Evolutionary conservation across 2,113 vertebrate genomes (phyloP).

Genomic region (Tragelaphus scriptus): DNA sequence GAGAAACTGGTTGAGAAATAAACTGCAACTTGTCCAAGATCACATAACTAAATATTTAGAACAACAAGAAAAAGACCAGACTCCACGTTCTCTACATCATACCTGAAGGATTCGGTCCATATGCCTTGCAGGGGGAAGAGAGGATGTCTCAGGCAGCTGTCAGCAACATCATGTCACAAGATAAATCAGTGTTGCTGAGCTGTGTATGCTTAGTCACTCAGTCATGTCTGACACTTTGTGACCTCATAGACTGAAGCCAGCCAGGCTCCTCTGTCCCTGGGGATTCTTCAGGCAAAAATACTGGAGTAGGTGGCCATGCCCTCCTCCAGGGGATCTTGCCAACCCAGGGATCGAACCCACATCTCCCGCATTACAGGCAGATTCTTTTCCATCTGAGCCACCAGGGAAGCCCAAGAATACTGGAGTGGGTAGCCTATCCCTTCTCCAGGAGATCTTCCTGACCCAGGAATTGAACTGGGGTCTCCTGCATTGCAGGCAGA

Average conservation of each 20-base stretch:
- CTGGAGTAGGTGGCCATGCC: background rate
- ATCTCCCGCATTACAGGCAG: background rate
- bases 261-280: background rate
- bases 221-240: background rate
- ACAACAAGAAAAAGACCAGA: background rate
- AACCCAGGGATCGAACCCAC: background rate
- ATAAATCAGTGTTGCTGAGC: background rate
- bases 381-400: background rate
- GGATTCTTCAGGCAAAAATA: background rate
- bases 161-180: background rate
- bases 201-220: background rate
- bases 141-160: background rate
- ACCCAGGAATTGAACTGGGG: background rate
- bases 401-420: background rate
- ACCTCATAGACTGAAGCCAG: background rate
- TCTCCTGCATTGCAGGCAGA: background rate
- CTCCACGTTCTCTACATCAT: background rate
- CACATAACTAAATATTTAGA: background rate
- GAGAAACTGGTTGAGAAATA: background rate
- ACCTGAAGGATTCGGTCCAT: accelerated
- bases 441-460: background rate
- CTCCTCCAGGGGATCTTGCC: background rate
- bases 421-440: background rate
- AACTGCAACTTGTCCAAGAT: background rate
- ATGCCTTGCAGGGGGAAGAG: background rate